phyloP scores from a whole-genome alignment of 2,113 vertebrate genomes.

The Melanerpes aurifrons region DNA sequence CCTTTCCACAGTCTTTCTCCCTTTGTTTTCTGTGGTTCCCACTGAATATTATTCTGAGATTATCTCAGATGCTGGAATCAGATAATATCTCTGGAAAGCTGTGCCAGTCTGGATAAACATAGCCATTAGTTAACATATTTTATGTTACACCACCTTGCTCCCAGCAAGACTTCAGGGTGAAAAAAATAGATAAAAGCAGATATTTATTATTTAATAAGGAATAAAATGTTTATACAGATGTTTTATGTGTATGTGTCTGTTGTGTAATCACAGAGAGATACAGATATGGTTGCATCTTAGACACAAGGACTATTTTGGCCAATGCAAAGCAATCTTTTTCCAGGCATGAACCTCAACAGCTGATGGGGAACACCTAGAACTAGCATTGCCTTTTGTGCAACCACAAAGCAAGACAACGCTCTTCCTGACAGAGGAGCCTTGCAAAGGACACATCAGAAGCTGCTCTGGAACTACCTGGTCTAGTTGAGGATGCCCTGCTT shows the following conservation, averaged over 20 bases:
- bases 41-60: neutral
- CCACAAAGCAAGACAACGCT: neutral
- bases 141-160: neutral
- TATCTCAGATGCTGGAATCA: slow-evolving; percentile 31
- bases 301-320: neutral
- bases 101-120: neutral
- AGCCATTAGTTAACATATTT: neutral
- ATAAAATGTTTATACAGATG: neutral
- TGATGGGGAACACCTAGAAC: fast-evolving
- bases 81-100: neutral
- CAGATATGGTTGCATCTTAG: neutral
- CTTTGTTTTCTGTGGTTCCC: slow-evolving; percentile 17
- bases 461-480: neutral
- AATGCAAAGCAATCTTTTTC: neutral
- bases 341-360: neutral
- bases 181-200: neutral
- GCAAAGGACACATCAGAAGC: neutral
- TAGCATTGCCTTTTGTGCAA: neutral
- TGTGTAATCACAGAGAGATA: neutral
- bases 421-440: neutral
- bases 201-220: neutral
- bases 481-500: too few relatives aligned
- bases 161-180: neutral
- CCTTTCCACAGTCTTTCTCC: slow-evolving; percentile 19
- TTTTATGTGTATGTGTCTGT: neutral